Conservation (phyloP, 2,113 vertebrate genomes). For the Bubalus kerabau region DNA sequence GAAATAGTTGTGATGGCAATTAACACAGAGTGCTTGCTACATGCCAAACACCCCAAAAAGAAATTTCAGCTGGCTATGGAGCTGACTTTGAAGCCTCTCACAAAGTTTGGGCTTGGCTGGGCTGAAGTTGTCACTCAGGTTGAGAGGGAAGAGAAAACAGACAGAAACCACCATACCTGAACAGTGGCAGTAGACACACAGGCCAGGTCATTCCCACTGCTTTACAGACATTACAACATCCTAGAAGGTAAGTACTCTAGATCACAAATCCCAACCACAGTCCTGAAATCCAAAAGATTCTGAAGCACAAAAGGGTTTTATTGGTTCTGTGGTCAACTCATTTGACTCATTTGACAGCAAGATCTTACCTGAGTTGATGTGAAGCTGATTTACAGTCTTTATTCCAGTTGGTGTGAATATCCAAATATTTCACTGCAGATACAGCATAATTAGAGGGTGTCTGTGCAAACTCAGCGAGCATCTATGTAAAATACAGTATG, state of each 20-base stretch:
- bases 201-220: background rate
- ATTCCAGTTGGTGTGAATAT: background rate
- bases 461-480: background rate
- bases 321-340: background rate
- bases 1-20: background rate
- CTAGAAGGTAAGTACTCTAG: background rate
- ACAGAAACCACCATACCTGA: background rate
- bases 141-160: background rate
- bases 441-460: background rate
- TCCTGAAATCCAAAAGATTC: background rate
- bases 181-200: background rate
- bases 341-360: background rate
- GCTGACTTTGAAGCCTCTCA: background rate
- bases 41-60: background rate
- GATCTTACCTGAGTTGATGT: background rate
- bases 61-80: background rate
- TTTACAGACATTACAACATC: background rate
- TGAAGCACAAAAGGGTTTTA: background rate
- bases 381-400: background rate
- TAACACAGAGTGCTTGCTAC: fast-evolving
- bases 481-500: background rate
- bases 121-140: background rate
- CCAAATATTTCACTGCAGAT: background rate
- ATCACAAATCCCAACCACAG: background rate
- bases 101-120: background rate